phyloP scores from a whole-genome alignment of 2,797 vertebrate genomes.

The Peromyscus nudipes region DNA sequence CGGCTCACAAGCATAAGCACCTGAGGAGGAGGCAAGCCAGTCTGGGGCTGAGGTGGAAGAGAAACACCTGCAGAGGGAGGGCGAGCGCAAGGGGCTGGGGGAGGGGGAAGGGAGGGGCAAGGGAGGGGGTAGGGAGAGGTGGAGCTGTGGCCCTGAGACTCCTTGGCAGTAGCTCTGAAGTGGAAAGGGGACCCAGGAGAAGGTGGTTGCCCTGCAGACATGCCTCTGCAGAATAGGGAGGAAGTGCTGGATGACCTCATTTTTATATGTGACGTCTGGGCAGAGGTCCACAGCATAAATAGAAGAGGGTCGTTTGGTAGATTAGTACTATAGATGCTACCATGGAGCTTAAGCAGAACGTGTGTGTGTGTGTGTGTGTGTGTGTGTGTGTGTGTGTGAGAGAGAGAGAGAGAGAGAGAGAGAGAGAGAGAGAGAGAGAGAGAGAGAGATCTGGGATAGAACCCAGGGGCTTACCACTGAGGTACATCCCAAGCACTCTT shows the following conservation, averaged over 20 bases:
- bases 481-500: not conserved
- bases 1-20: not conserved
- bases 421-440: too few species aligned
- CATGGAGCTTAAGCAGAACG: slow-evolving; percentile 69
- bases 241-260: slow-evolving; percentile 86
- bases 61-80: not conserved
- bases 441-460: not conserved
- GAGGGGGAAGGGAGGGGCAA: too few species aligned
- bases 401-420: too few species aligned
- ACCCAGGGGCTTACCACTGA: not conserved
- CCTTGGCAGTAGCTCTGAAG: not conserved
- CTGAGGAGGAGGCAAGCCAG: too few species aligned
- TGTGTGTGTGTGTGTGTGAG: not conserved
- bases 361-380: not conserved
- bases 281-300: slow-evolving; percentile 89
- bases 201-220: not conserved
- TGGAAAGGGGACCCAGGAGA: not conserved
- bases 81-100: too few species aligned
- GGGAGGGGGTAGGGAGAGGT: too few species aligned
- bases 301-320: slow-evolving; percentile 74
- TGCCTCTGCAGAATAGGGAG: slow-evolving; percentile 85
- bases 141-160: not conserved
- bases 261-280: slow-evolving; percentile 89
- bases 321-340: not conserved
- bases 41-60: not conserved